Evolutionary conservation across 2,888 invertebrate genomes (phyloP).

Genomic region (Exephanes ischioxanthus): DNA sequence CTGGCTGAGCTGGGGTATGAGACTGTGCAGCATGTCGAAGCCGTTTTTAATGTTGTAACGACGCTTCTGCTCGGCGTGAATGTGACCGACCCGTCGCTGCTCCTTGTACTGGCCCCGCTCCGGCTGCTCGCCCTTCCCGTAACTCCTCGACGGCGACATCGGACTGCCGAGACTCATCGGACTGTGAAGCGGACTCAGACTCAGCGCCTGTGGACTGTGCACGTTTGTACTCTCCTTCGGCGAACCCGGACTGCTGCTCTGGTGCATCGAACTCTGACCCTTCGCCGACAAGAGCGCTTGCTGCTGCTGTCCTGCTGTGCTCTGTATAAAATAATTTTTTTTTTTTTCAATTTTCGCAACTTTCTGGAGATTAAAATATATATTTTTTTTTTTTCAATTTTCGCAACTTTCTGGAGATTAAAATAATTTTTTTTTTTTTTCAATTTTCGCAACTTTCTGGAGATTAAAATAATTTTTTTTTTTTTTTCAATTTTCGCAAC

Average conservation of each 20-base stretch:
- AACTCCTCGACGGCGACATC: slow-evolving; percentile 87
- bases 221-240: slow-evolving; percentile 81
- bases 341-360: too few relatives aligned
- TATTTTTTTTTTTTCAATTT: too few relatives aligned
- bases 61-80: slow-evolving; percentile 98
- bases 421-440: too few relatives aligned
- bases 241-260: slow-evolving; percentile 80
- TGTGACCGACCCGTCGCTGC: slow-evolving; percentile 94
- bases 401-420: too few relatives aligned
- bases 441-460: too few relatives aligned
- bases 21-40: slow-evolving; percentile 96
- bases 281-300: slow-evolving; percentile 77
- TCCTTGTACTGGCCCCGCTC: slow-evolving; percentile 87
- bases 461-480: too few relatives aligned
- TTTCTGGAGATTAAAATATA: background rate
- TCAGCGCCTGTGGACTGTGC: slow-evolving; percentile 83
- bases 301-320: slow-evolving; percentile 70
- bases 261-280: slow-evolving; percentile 76
- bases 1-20: slow-evolving; percentile 96
- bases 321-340: slow-evolving; percentile 5
- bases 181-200: slow-evolving; percentile 85
- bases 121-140: slow-evolving; percentile 84
- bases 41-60: slow-evolving; percentile 98
- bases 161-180: slow-evolving; percentile 87
- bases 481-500: too few relatives aligned